A percentile compares a stretch with the other conserved stretches of the same genome.
Conservation (phyloP, 1,140 invertebrate species). For the Idris sp. region DNA sequence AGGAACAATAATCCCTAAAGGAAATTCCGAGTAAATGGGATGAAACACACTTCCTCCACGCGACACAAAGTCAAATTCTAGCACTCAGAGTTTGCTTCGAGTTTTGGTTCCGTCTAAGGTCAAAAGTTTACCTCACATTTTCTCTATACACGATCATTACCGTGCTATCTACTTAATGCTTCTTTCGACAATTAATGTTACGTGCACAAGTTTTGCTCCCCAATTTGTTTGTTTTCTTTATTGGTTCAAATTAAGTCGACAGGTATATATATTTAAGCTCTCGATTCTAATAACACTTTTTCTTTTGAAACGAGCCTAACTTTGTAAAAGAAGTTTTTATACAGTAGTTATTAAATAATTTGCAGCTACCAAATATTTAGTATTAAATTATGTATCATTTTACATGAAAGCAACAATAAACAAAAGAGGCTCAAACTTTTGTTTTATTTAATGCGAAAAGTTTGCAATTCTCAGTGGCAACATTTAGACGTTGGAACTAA, state of each 20-base stretch:
- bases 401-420: not conserved
- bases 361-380: too few relatives aligned
- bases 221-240: too few relatives aligned
- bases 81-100: slow-evolving; percentile 21
- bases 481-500: not conserved
- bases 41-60: slow-evolving; percentile 3
- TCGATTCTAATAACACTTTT: too few relatives aligned
- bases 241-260: too few relatives aligned
- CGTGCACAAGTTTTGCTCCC: slow-evolving; percentile 25
- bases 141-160: slow-evolving; percentile 1
- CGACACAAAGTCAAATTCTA: slow-evolving; percentile 13
- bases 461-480: not conserved
- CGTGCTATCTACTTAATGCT: slow-evolving; percentile 5
- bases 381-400: too few relatives aligned
- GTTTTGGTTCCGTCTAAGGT: slow-evolving; percentile 36
- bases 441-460: slow-evolving; percentile 1
- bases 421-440: not conserved
- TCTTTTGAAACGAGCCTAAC: too few relatives aligned
- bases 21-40: slow-evolving; percentile 18
- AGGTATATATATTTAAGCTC: too few relatives aligned
- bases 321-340: too few relatives aligned
- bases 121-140: slow-evolving; percentile 39
- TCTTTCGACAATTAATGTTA: slow-evolving; percentile 25
- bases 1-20: slow-evolving; percentile 31
- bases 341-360: too few relatives aligned